Conservation (phyloP, 2,888 invertebrate species). For the Linnaemya vulpina region DNA sequence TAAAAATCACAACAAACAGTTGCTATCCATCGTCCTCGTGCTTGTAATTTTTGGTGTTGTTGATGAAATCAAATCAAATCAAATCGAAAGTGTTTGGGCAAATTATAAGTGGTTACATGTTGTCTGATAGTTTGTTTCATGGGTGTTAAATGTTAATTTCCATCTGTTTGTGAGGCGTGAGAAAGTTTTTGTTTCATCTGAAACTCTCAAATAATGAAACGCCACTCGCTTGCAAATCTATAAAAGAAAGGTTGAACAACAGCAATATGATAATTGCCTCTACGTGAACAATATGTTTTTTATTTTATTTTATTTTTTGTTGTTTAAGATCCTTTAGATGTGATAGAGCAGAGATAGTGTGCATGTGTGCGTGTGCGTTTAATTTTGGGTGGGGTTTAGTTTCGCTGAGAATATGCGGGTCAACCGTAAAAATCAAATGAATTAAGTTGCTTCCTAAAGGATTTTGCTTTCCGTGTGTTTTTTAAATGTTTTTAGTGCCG, state of each 20-base stretch:
- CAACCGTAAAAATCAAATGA: slow-evolving; percentile 71
- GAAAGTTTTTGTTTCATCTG: slow-evolving; percentile 64
- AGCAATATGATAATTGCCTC: slow-evolving; percentile 70
- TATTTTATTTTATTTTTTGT: slow-evolving; percentile 21
- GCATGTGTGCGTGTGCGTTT: background rate
- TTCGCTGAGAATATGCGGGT: slow-evolving; percentile 67
- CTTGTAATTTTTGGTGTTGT: slow-evolving; percentile 37
- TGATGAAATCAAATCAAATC: slow-evolving; percentile 68
- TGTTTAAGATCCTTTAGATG: slow-evolving; percentile 53
- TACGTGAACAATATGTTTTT: slow-evolving; percentile 70
- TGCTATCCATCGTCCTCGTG: slow-evolving; percentile 8
- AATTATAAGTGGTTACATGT: slow-evolving; percentile 73
- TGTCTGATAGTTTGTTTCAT: slow-evolving; percentile 74
- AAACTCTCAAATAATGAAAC: slow-evolving; percentile 53
- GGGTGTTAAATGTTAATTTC: slow-evolving; percentile 73
- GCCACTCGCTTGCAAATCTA: slow-evolving; percentile 14
- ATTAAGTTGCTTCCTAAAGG: slow-evolving; percentile 69
- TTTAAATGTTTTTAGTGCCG: slow-evolving; percentile 54
- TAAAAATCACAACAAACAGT: slow-evolving; percentile 66
- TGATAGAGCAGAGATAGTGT: slow-evolving; percentile 22
- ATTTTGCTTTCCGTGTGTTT: slow-evolving; percentile 39
- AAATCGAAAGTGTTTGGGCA: slow-evolving; percentile 56
- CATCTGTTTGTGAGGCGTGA: slow-evolving; percentile 68
- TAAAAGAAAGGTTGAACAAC: slow-evolving; percentile 40
- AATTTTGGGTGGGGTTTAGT: slow-evolving; percentile 60